Base-by-base conservation (phyloP, 2,113 vertebrate species). In the Laticauda laticaudata region DNA sequence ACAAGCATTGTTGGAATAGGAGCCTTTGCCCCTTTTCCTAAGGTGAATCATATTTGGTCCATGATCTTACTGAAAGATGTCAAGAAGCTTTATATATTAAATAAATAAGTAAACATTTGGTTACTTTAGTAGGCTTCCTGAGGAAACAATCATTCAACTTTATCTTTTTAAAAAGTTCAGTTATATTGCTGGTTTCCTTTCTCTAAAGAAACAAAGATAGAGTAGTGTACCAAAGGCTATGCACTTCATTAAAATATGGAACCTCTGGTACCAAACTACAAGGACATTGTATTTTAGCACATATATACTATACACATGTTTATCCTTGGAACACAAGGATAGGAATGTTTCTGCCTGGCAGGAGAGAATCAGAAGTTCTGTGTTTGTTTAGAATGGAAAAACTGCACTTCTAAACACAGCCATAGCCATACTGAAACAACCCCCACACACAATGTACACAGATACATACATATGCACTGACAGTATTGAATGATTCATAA, bases 1-100 rank as follows among this genome's bases (percentile, higher is more conserved):
- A 98, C 98, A 11, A 98, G 97, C 96, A 98, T 98, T 0, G 98
- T 97, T 0, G 98, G 98, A 91, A 98, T 99, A 98, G 98, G 98
- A 64, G 98, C 98, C 5, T 98, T 98, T 92, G 98, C 98, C 88
- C 98, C 98, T 0, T 97, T 98, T 43, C 98, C 98, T 34, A 98
- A 99, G 98, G 98, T 98, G 96, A 10, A 18, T 89, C 15, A 34
- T 59, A 6, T 64, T 94, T 6, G 34, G 7, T 86, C 56, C 56
- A 29, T 23, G 12, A 6, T 48, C 54, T 57, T 45, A 39, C 26
- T 64, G n/a, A 23, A 86, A 89, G 55, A 89, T 89, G 18, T 4
- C 54, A n/a, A 89, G 26, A n/a, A 14, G 8, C 18, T 26, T 26
- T 24, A 2, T 86, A 26, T 90, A 53, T 51, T 21, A 29, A 57